These are phyloP conservation scores for Aphaenogaster rudis DNA, from an alignment of 1,140 invertebrate genomes.

Conservation along the genomic window DNA sequence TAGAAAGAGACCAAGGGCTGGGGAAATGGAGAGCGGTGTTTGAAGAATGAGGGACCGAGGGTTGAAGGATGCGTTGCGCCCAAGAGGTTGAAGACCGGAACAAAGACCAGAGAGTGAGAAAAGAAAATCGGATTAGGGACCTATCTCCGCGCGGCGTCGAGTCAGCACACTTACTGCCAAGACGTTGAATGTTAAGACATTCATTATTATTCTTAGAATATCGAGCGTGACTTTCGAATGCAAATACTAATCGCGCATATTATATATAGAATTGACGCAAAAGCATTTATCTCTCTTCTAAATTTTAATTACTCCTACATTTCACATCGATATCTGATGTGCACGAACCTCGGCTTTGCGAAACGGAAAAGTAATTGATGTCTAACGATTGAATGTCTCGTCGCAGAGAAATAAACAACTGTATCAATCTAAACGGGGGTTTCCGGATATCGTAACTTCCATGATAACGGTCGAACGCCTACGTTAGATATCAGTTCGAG, in stretches of 20 bases:
- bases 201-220: conserved; percentile 9
- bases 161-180: neutral
- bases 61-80: conserved; percentile 41
- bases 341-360: neutral
- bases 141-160: neutral
- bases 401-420: conserved; percentile 24
- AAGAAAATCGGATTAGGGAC: conserved; percentile 54
- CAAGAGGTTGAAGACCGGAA: conserved; percentile 41
- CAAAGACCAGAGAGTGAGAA: conserved; percentile 31
- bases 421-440: neutral
- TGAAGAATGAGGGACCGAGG: conserved; percentile 1
- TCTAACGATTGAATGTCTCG: neutral
- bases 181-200: conserved; percentile 12
- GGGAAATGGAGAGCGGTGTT: conserved; percentile 30
- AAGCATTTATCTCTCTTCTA: neutral
- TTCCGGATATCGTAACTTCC: conserved; percentile 7
- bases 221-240: neutral
- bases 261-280: neutral
- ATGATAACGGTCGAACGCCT: conserved; percentile 21
- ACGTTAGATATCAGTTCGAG: conserved; percentile 27
- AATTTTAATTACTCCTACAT: neutral
- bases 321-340: neutral
- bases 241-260: neutral
- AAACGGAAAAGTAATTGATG: neutral
- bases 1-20: neutral